These are phyloP conservation scores for Abrostola triplasia DNA, from an alignment of 2,888 invertebrate species.

Conservation along the genomic window DNA sequence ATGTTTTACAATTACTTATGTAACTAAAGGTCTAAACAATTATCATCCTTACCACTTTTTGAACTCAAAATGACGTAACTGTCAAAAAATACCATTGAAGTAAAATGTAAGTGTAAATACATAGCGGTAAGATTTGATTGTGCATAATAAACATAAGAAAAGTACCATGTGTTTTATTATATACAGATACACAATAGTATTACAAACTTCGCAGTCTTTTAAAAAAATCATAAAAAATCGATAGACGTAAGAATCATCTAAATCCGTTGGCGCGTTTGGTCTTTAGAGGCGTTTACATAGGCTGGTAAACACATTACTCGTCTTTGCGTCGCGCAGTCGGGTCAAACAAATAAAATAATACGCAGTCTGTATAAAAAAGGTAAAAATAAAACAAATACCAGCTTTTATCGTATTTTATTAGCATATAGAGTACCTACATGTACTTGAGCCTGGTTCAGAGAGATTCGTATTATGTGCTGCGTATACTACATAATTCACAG, in stretches of 20 bases:
- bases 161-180: neutral
- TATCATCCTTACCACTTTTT: neutral
- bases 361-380: no score
- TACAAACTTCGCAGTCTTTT: no score
- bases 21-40: neutral
- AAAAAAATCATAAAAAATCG: no score
- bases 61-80: constrained; percentile 2
- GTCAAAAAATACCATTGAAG: constrained; percentile 16
- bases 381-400: constrained; percentile 23
- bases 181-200: neutral
- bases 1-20: neutral
- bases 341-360: no score
- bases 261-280: no score
- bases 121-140: constrained; percentile 24
- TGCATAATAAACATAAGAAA: constrained; percentile 36
- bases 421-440: constrained; percentile 66
- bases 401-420: constrained; percentile 64
- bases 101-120: constrained; percentile 34
- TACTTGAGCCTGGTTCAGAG: constrained; percentile 42
- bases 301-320: no score
- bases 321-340: no score
- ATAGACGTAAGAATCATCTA: no score
- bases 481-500: neutral
- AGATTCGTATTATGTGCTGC: constrained; percentile 11
- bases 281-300: no score